These are phyloP conservation scores for Neofelis nebulosa DNA, from an alignment of 2,113 vertebrate species.

Conservation along the genomic window DNA sequence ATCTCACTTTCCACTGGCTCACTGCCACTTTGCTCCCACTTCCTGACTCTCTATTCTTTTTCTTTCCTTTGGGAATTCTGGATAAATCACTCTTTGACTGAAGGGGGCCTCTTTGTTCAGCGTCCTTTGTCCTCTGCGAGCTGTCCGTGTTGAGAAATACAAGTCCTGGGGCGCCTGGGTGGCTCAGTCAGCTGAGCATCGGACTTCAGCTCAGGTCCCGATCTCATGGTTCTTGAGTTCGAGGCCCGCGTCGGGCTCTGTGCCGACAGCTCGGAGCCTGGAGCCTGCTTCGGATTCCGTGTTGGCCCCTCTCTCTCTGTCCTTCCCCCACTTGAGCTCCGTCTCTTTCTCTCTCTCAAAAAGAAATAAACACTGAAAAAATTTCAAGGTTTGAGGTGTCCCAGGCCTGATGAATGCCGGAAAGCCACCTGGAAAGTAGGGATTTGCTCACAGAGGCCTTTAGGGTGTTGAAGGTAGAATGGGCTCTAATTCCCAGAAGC, in stretches of 20 bases:
- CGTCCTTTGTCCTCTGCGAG: slow-evolving; percentile 18
- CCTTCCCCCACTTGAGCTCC: no score
- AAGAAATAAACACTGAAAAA: no score
- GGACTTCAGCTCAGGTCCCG: no score
- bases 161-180: neutral
- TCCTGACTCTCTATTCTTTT: slow-evolving; percentile 62
- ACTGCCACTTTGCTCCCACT: slow-evolving; percentile 52
- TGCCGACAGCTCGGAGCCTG: no score
- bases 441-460: neutral
- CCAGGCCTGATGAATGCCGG: neutral
- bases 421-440: neutral
- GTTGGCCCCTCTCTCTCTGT: no score
- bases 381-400: neutral
- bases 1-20: slow-evolving; percentile 55
- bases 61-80: slow-evolving; percentile 49
- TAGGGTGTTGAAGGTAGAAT: neutral
- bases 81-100: slow-evolving; percentile 32
- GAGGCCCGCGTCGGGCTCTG: no score
- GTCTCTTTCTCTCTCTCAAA: no score
- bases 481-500: slow-evolving; percentile 55
- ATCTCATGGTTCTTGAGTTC: no score
- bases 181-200: no score
- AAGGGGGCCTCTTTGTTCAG: slow-evolving; percentile 28
- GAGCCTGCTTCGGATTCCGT: no score
- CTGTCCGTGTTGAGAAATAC: slow-evolving; percentile 32